Evolutionary conservation across 35 echinoderm and acorn worm species (phyloP).

Genomic region (Heliocidaris erythrogramma): DNA sequence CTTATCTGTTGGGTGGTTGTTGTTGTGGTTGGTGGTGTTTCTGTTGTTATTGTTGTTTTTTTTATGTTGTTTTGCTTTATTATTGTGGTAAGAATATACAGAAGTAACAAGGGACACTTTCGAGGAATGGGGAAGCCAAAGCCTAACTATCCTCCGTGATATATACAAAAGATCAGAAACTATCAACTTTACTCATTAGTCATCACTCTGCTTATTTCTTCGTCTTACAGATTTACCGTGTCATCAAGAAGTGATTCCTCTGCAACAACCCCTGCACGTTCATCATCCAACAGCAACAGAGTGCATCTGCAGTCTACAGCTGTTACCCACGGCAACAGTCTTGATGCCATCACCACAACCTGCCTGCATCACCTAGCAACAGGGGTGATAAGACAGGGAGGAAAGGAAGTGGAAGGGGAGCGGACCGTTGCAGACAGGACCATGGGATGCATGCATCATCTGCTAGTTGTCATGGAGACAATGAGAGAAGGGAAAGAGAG

Average conservation of each 20-base stretch:
- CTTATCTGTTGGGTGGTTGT: too few relatives aligned
- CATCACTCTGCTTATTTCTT: neutral
- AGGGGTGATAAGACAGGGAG: neutral
- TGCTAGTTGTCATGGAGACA: neutral
- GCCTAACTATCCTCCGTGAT: too few relatives aligned
- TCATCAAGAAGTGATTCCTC: neutral
- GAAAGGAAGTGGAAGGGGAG: neutral
- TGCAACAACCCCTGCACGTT: neutral
- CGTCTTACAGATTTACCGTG: neutral
- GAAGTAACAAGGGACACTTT: too few relatives aligned
- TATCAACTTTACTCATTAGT: neutral
- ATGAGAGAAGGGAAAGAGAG: neutral
- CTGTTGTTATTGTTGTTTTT: too few relatives aligned
- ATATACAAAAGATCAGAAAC: too few relatives aligned
- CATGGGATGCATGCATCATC: conserved; percentile 33
- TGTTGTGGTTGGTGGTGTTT: too few relatives aligned
- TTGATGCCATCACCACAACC: neutral
- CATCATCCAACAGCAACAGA: neutral
- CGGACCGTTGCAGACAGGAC: conserved; percentile 49
- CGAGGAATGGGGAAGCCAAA: too few relatives aligned
- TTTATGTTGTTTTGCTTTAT: too few relatives aligned
- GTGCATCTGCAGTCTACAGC: neutral
- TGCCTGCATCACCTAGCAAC: conserved; percentile 23
- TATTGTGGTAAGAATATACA: too few relatives aligned
- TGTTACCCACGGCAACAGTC: neutral